Evolutionary conservation across 2,888 invertebrate species (phyloP), one percentile per base, ranked within the genome.

Genomic region (Hypomecis punctinalis): DNA sequence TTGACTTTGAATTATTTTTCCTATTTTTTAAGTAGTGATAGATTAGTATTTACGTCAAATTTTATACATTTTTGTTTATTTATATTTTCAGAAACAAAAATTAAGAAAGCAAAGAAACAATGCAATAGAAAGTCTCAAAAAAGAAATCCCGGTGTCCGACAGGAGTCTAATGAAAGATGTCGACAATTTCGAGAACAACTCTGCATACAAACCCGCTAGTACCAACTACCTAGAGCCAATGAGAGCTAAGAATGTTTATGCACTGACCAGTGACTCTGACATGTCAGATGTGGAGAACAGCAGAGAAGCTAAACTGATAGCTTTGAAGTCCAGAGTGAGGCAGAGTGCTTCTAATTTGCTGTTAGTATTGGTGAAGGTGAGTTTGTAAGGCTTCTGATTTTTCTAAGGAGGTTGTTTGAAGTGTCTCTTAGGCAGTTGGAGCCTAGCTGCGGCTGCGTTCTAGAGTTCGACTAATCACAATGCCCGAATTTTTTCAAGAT

Each of bases 201-300:
- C 86, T 0, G 84, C 86, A 0, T 93, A 93, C 64, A 89, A 84
- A 65, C 91, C 93, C 0, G 89, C 84, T 0, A 89, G 85, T 61
- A 75, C 77, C 33, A 86, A 88, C 61, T 91, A 84, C 62, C 78
- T 91, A 46, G 91, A 90, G 61, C 81, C 86, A 1, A 82, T 80
- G 55, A 86, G 78, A 61, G 76, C 76, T 8, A 88, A 83, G 58
- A 82, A 82, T 35, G 76, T 73, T 49, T 90, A 87, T 88, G 75
- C 89, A 0, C 77, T 93, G 73, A 95, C 95, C 0, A 95, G 95
- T 73, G 96, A 96, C 76, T 96, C 96, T 0, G 96, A 96, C 78
- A 93, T 94, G 83, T 95, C 95, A 0, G 95, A 96, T 81, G 86
- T 94, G 0, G 95, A 95, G 77, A 91, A 85, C 60, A 92, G 89